Percentiles rank a stretch among this genome's conserved stretches.
Evolutionary conservation across 2,113 vertebrate species (phyloP).

Genomic region (Puffinus mauretanicus): DNA sequence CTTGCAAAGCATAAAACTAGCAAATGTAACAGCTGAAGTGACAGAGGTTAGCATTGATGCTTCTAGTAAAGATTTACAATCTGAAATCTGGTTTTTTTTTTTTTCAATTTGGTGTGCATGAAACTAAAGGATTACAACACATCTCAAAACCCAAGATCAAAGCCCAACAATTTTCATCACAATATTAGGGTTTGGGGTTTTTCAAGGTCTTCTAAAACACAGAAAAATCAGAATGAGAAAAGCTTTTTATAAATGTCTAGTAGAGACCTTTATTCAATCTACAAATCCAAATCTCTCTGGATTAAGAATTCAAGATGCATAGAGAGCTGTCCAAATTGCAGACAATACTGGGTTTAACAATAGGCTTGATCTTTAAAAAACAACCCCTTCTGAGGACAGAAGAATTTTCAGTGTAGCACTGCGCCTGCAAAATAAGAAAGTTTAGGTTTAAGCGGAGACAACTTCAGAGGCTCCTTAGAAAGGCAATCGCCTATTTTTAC

Average conservation of each 20-base stretch:
- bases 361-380: not conserved
- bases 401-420: not conserved
- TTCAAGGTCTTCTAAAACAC: not conserved
- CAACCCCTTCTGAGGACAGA: not conserved
- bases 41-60: too few species aligned
- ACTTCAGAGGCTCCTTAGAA: not conserved
- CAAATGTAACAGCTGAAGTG: not conserved
- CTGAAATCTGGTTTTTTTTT: not conserved
- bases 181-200: not conserved
- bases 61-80: not conserved
- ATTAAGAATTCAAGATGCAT: not conserved
- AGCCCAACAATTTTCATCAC: not conserved
- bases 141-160: not conserved
- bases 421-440: not conserved
- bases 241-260: not conserved
- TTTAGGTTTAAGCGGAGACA: not conserved
- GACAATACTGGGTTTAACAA: constrained; percentile 28
- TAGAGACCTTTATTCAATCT: not conserved
- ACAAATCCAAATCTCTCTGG: not conserved
- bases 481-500: not conserved
- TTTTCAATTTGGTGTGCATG: fast-evolving
- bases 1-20: not conserved
- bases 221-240: not conserved
- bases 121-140: not conserved
- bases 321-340: constrained; percentile 14